A percentile compares a stretch with the other conserved stretches of the same genome.
phyloP scores from a whole-genome alignment of 1,140 invertebrate genomes.

The Habropoda laboriosa region DNA sequence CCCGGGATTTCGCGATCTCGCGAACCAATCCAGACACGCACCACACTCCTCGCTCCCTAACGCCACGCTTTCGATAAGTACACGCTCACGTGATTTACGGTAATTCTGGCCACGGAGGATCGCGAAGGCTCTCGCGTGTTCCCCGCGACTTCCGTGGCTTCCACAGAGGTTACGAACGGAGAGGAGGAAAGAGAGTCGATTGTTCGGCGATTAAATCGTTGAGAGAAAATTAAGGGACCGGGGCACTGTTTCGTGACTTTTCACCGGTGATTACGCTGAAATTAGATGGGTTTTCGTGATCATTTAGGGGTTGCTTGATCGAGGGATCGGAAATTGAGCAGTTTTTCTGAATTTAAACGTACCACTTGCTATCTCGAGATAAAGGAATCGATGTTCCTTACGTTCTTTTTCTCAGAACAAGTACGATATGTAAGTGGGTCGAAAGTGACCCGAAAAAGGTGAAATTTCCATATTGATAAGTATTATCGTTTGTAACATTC shows the following conservation, averaged over 20 bases:
- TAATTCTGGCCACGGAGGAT: conserved; percentile 45
- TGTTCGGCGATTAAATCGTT: conserved; percentile 1
- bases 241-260: background rate
- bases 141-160: conserved; percentile 18
- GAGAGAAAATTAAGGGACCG: background rate
- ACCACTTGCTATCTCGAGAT: too few relatives aligned
- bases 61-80: conserved; percentile 33
- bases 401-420: too few relatives aligned
- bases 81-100: conserved; percentile 49
- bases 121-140: conserved; percentile 56
- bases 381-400: too few relatives aligned
- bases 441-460: too few relatives aligned
- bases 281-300: background rate
- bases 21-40: conserved; percentile 21
- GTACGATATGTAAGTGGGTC: too few relatives aligned
- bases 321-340: too few relatives aligned
- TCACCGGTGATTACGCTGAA: background rate
- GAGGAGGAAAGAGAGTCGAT: background rate
- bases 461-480: too few relatives aligned
- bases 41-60: background rate
- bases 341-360: too few relatives aligned
- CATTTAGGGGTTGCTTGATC: too few relatives aligned
- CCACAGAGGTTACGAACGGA: background rate
- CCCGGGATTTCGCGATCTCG: conserved; percentile 45
- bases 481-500: too few relatives aligned